Evolutionary conservation across 2,888 invertebrate genomes (phyloP), one percentile per base, ranked within the genome.

Genomic region (Apodemia mormo): DNA sequence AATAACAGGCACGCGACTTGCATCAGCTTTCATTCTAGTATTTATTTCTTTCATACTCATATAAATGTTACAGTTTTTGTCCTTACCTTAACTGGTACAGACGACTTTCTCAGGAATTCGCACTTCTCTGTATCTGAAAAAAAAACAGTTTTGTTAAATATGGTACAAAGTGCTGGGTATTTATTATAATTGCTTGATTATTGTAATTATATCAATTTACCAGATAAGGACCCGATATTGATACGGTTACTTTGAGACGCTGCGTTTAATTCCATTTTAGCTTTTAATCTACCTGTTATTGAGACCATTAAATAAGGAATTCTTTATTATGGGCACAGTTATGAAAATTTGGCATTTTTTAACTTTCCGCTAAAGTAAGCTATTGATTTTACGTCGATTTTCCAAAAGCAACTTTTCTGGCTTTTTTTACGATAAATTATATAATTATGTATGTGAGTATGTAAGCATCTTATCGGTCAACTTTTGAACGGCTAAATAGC

Each of bases 71-170:
- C 14, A 61, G 33, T 61, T 61, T 61, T 61, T 61, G 30, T 61
- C 33, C 33, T 30, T 61, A 61, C 58, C 58, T 61, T 61, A 33
- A 33, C 58, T 12, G 58, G 58, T 29, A 61, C 14, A 58, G 58
- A 58, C 58, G 58, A 61, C 58, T 61, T 61, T 61, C 58, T 61
- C 58, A 61, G 58, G 29, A 61, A 61, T 61, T 61, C 58, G 33
- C 58, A 29, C 30, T 30, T 58, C 9, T 10, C 56, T 33, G 58
- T 33, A 61, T 14, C 58, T 61, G 58, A 58, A 61, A 61, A 58
- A 58, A 61, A 33, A 9, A 61, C 10, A 61, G 10, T 33, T 0
- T 61, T 61, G 58, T 61, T 61, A 61, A 61, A 30, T 14, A 30
- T 30, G 30, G 58, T 61, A 61, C 29, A 30, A 12, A 58, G n/a